These are phyloP conservation scores for Nyctibius grandis DNA, from an alignment of 2,797 vertebrate species.

Conservation along the genomic window DNA sequence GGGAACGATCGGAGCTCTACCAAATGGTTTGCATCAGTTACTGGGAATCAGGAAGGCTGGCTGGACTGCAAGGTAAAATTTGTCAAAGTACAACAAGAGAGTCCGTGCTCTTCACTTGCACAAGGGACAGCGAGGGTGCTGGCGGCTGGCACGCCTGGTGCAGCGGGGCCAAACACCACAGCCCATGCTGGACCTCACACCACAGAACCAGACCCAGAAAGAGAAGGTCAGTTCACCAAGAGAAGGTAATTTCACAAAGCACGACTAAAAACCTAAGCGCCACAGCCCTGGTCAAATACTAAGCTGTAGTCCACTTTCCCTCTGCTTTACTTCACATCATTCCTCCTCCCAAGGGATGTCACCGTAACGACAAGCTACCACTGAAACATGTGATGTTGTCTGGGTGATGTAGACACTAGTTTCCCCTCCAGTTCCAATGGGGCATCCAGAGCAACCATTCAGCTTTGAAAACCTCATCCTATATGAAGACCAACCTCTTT, in stretches of 20 bases:
- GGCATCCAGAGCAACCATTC: not conserved
- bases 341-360: not conserved
- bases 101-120: accelerated
- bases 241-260: not conserved
- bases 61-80: not conserved
- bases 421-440: not conserved
- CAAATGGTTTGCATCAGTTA: not conserved
- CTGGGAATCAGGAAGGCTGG: not conserved
- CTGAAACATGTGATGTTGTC: accelerated
- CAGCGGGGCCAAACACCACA: accelerated
- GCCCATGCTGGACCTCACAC: accelerated
- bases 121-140: not conserved
- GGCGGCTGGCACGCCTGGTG: not conserved
- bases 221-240: not conserved
- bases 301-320: not conserved
- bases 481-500: not conserved
- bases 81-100: not conserved
- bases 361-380: not conserved
- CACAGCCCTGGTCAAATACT: not conserved
- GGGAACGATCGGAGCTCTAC: not conserved
- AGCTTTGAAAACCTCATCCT: not conserved
- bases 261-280: not conserved
- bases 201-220: not conserved
- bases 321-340: not conserved
- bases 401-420: not conserved